Base-by-base conservation (phyloP, 2,797 vertebrate genomes). In the Holocentrus rufus region DNA sequence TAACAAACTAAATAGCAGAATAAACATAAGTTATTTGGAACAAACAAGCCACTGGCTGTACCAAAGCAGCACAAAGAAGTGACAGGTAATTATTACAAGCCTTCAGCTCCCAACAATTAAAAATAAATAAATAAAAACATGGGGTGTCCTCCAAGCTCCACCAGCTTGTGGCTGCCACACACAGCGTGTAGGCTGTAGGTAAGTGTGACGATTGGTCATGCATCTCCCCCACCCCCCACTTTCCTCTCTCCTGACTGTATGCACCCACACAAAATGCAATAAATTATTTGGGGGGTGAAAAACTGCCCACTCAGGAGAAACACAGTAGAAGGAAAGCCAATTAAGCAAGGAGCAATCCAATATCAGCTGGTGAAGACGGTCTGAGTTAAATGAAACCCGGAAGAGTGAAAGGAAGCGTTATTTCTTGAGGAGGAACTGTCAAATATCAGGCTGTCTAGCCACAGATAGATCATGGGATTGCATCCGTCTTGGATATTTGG, bases 131-230 rank as follows among this genome's bases (percentile, higher is more conserved):
- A 44, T 13, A 44, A 14, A 30, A 74, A 67, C 25, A 65, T 60
- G 67, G 69, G n/a, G 74, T 62, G 54, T 7, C 20, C 15, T 56
- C 5, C 3, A 11, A 23, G 36, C 76, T 76, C 49, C 9, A 59
- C 36, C 36, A 42, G 0, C 14, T 23, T n/a, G 2, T n/a, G 47
- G 47, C n/a, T 50, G 2, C 18, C 47, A 50, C n/a, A 50, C 18
- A 54, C 2, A 1, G 7, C 8, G 23, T 7, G n/a, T 13, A 15
- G 30, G 30, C 7, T 31, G 3, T 1, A 3, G 31, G 31, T 22
- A 2, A 46, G 2, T 23, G 7, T 50, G 25, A 56, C 25, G 0
- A 25, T 71, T 4, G 22, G 22, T 70, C 31, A 62, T 0, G 1
- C 18, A 60, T 34, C 20, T 25, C 9, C 31, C 20, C 2, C 9